Evolutionary conservation across 1,140 invertebrate genomes (phyloP).

Genomic region (Leguminivora glycinivorella): DNA sequence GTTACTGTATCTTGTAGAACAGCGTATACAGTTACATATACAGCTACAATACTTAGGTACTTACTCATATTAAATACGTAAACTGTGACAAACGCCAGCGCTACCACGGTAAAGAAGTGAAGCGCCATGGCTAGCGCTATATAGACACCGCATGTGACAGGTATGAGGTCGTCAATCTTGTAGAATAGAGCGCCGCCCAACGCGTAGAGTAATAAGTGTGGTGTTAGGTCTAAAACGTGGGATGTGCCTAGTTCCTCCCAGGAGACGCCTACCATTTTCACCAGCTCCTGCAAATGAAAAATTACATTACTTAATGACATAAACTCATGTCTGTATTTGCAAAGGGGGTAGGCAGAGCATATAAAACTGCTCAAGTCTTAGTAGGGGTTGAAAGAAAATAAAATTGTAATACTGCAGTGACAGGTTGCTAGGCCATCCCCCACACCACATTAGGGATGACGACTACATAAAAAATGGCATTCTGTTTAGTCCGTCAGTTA

Average conservation of each 20-base stretch:
- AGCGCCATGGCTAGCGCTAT: slow-evolving; percentile 49
- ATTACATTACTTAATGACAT: background rate
- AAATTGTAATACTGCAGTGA: too few relatives aligned
- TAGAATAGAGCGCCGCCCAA: slow-evolving; percentile 40
- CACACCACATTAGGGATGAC: too few relatives aligned
- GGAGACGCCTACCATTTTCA: slow-evolving; percentile 64
- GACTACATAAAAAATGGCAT: too few relatives aligned
- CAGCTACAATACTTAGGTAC: slow-evolving; percentile 31
- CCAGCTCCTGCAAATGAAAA: slow-evolving; percentile 50
- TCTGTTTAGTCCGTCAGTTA: too few relatives aligned
- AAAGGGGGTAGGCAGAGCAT: too few relatives aligned
- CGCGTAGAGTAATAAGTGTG: slow-evolving; percentile 46
- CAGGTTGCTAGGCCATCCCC: too few relatives aligned
- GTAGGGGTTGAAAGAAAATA: too few relatives aligned
- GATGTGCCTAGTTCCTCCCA: slow-evolving; percentile 40
- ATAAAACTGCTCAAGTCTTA: too few relatives aligned
- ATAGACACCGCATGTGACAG: slow-evolving; percentile 37
- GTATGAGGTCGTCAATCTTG: slow-evolving; percentile 38
- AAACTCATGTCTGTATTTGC: too few relatives aligned
- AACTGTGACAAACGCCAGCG: slow-evolving; percentile 48
- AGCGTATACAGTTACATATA: background rate
- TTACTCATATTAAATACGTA: slow-evolving; percentile 54
- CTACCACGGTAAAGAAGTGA: slow-evolving; percentile 49
- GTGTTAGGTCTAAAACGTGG: slow-evolving; percentile 55
- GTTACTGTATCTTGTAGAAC: too few relatives aligned